Conservation (phyloP, 2,113 vertebrate species). For the Podiceps cristatus region DNA sequence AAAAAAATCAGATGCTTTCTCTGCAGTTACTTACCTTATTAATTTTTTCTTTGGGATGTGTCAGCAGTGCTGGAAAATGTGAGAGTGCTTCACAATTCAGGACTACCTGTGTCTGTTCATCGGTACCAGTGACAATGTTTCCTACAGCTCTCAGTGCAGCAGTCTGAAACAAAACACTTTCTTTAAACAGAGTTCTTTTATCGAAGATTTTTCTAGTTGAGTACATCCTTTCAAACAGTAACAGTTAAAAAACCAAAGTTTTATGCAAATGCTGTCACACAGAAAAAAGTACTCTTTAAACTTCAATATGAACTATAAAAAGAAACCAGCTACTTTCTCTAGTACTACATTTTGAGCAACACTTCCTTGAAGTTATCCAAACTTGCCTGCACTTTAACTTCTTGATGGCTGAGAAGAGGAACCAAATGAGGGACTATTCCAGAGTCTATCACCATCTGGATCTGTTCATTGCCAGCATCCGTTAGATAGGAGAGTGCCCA, state of each 20-base stretch:
- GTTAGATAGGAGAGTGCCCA: constrained; percentile 99
- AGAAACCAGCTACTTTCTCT: background rate
- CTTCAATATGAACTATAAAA: background rate
- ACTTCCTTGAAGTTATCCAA: background rate
- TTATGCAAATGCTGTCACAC: background rate
- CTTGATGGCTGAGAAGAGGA: constrained; percentile 97
- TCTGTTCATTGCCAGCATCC: constrained; percentile 98
- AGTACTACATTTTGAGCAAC: background rate
- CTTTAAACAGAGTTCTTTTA: background rate
- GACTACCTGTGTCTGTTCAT: constrained; percentile 98
- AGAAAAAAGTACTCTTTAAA: background rate
- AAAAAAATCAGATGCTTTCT: fast-evolving
- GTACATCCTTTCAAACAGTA: background rate
- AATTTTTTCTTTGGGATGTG: constrained; percentile 99
- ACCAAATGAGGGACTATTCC: constrained; percentile 97
- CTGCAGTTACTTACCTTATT: constrained; percentile 88
- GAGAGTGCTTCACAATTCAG: constrained; percentile 96
- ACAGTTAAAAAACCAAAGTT: background rate
- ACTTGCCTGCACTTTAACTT: constrained; percentile 98
- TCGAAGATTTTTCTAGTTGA: background rate
- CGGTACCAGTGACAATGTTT: constrained; percentile 98
- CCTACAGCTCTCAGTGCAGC: constrained; percentile 96
- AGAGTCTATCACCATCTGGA: constrained; percentile 99
- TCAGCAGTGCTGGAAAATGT: constrained; percentile 95
- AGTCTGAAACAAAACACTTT: constrained; percentile 79